Conservation (phyloP, 2,113 vertebrate genomes). For the Onychostoma macrolepis region DNA sequence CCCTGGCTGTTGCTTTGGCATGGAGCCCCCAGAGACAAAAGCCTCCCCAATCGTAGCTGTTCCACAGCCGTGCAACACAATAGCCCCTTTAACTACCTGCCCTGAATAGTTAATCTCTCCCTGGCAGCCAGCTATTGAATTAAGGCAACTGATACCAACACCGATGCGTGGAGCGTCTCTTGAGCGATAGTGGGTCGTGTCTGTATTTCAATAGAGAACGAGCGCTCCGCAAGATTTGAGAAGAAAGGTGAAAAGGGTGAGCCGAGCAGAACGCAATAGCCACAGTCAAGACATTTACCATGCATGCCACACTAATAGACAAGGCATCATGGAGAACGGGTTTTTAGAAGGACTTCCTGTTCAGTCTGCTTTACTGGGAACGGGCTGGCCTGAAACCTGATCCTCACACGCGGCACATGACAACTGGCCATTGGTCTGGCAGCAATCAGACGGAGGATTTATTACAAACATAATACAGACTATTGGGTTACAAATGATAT, state of each 20-base stretch:
- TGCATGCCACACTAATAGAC: background rate
- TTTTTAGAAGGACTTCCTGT: conserved; percentile 11
- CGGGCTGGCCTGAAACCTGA: conserved; percentile 23
- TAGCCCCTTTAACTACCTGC: conserved; percentile 78
- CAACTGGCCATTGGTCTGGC: conserved; percentile 24
- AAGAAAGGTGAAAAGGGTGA: conserved; percentile 19
- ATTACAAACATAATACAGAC: conserved; percentile 59
- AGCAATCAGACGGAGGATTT: conserved; percentile 44
- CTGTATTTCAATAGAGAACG: conserved; percentile 47
- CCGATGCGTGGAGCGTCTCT: conserved; percentile 62
- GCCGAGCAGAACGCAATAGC: background rate
- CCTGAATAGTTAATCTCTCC: conserved; percentile 78
- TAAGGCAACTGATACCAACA: conserved; percentile 77
- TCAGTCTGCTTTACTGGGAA: background rate
- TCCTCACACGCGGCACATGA: conserved; percentile 25
- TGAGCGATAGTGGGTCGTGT: conserved; percentile 14
- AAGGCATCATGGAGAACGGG: background rate
- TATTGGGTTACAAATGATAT: conserved; percentile 63
- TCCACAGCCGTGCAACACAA: conserved; percentile 74
- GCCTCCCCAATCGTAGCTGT: conserved; percentile 69
- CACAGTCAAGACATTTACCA: background rate
- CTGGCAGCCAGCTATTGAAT: conserved; percentile 79
- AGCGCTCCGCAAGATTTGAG: conserved; percentile 47
- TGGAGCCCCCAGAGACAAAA: conserved; percentile 68
- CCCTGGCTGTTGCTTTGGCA: conserved; percentile 72